A percentile compares a stretch with the other conserved stretches of the same genome.
These are phyloP conservation scores for Bubo scandiacus DNA, from an alignment of 2,113 vertebrate species.

Conservation along the genomic window DNA sequence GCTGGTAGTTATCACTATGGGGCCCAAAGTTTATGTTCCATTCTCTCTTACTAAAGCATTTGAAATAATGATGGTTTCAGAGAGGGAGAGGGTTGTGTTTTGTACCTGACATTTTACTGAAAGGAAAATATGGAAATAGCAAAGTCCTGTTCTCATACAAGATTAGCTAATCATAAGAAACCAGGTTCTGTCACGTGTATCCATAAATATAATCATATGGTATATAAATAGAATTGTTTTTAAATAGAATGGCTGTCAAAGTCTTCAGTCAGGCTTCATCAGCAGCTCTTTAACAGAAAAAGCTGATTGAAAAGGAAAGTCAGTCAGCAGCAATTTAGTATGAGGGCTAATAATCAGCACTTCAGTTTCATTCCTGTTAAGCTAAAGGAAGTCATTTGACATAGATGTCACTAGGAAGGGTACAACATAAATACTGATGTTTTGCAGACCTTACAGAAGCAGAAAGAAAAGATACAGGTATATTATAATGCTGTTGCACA, in stretches of 20 bases:
- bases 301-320: constrained; percentile 28
- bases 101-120: not conserved
- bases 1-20: not conserved
- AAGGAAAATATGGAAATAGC: not conserved
- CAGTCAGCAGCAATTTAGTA: constrained; percentile 31
- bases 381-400: constrained; percentile 31
- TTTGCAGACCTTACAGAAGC: not conserved
- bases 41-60: not conserved
- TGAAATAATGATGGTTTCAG: not conserved
- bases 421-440: constrained; percentile 8
- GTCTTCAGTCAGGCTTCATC: constrained; percentile 33
- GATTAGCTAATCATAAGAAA: not conserved
- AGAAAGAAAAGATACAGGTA: not conserved
- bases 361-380: constrained; percentile 50
- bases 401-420: not conserved
- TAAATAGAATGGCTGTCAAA: constrained; percentile 40
- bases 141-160: not conserved
- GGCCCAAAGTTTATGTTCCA: not conserved
- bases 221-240: constrained; percentile 53
- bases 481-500: not conserved
- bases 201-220: constrained; percentile 26
- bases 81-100: not conserved
- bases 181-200: not conserved
- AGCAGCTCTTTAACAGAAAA: constrained; percentile 18
- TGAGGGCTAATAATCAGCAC: constrained; percentile 28